Evolutionary conservation across 1,140 invertebrate genomes (phyloP), one percentile per base, ranked within the genome.

Genomic region (Lysiphlebus fabarum): DNA sequence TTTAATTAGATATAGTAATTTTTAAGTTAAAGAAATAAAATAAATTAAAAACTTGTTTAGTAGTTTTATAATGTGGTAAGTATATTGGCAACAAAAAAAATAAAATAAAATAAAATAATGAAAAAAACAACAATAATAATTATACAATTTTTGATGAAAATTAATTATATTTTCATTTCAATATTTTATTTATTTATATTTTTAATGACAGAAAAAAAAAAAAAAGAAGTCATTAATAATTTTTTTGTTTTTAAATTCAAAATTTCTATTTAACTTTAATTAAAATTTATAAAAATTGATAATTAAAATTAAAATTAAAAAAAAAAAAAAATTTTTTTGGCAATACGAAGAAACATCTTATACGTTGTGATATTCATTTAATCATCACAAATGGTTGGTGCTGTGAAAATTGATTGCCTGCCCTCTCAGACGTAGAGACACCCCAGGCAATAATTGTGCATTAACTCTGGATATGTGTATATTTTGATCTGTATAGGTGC

Each of bases 401-500:
- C 76, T 78, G 76, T 76, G 77, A 79, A 49, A 51, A 51, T 8
- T 11, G 10, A 51, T 79, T 80, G 77, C 77, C 77, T 80, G 78
- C 75, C 78, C 77, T 80, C 77, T 76, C 73, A 76, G 74, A 72
- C 56, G 70, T 72, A 72, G 69, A 79, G 78, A 76, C 67, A 51
- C n/a, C 63, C 70, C 73, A 77, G 78, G 76, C 76, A 79, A 62
- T 61, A 78, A 73, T 77, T 75, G 77, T 80, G 72, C 77, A 80
- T 80, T 80, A 80, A 80, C 78, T 73, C 71, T 80, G 76, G 78
- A 79, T 78, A 77, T 80, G 73, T 80, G 77, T 80, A 73, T 81
- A 77, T 78, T 51, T 82, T 81, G 82, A 82, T 85, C 80, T 82
- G 82, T 85, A 83, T 87, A 90, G 90, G 90, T 85, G 83, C 87